phyloP scores from a whole-genome alignment of 1,140 invertebrate genomes.

The Pissodes strobi region DNA sequence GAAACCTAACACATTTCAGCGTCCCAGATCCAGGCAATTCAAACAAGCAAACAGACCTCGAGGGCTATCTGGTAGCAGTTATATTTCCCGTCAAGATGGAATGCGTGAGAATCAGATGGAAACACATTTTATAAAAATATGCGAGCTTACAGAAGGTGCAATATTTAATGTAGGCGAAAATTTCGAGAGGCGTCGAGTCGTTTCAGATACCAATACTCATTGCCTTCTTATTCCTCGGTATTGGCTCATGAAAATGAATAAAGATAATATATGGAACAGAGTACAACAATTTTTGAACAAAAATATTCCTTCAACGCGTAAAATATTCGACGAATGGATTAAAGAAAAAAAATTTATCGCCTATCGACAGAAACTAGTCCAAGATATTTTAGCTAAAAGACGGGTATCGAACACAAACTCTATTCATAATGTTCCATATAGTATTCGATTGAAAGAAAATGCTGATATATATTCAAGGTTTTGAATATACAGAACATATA shows the following conservation, averaged over 20 bases:
- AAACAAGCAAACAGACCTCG: neutral
- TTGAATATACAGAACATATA: no score
- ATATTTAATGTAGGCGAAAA: conserved; percentile 63
- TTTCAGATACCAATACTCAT: conserved; percentile 60
- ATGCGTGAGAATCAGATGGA: conserved; percentile 10
- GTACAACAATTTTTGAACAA: conserved; percentile 64
- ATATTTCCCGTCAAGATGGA: no score
- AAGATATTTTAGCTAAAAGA: conserved; percentile 57
- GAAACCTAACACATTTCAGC: no score
- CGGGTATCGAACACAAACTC: conserved; percentile 60
- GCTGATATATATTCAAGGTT: neutral
- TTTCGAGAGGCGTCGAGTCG: conserved; percentile 63
- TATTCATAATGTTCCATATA: conserved; percentile 66
- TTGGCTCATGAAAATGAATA: conserved; percentile 65
- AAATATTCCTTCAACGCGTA: conserved; percentile 62
- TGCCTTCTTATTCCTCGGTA: conserved; percentile 66
- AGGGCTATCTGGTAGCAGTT: neutral
- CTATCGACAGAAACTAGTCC: conserved; percentile 59
- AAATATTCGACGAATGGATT: conserved; percentile 62
- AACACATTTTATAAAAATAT: conserved; percentile 29
- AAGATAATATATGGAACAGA: conserved; percentile 66
- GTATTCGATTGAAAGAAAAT: conserved; percentile 58
- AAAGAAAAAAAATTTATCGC: conserved; percentile 60
- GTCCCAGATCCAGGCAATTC: no score
- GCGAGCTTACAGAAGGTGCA: conserved; percentile 42